Evolutionary conservation across 2,888 invertebrate genomes (phyloP), one percentile per base, ranked within the genome.

Genomic region (Archips crataeganus): DNA sequence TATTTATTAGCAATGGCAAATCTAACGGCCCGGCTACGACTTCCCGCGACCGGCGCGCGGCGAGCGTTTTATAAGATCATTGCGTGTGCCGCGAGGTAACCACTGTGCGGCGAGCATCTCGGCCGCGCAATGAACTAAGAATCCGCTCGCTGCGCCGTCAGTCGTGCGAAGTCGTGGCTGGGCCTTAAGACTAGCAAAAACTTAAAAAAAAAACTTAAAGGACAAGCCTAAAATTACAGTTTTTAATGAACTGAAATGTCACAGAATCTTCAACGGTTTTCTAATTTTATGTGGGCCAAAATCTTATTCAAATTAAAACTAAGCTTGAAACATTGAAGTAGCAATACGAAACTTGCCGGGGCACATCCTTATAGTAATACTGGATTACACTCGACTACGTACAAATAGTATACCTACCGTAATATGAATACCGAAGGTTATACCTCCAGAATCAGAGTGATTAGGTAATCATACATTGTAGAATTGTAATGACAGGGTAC

Each of bases 361-460:
- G 15, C 45, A 62, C 15, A 62, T 45, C 62, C 62, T 62, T 62
- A 23, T 61, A 23, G 15, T 39, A 59, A 61, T 61, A 45, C 11
- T 3, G 2, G 3, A 39, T 5, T 23, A 11, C 61, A 15, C 23
- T 61, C 61, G 15, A 61, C 15, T 42, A 23, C 8, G n/a, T 23
- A 54, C 54, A 54, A 49, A 23, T 54, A 23, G 54, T 57, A 57
- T 10, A 23, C 4, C 2, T 36, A 5, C 39, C 39, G 39, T 39
- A 39, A 54, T 9, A 54, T 9, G 54, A 23, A 54, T 57, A 57
- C 32, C 54, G 39, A 0, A 39, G 36, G 36, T 36, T 5, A 36
- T 3, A 23, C 11, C 32, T 57, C 57, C 57, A 57, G 32, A 57
- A 57, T 57, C 11, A 32, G 54, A 6, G 57, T 57, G 57, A 57